Percentiles rank a stretch among this genome's conserved stretches.
Conservation (phyloP, 2,888 invertebrate genomes). For the Lordiphosa fenestrarum region DNA sequence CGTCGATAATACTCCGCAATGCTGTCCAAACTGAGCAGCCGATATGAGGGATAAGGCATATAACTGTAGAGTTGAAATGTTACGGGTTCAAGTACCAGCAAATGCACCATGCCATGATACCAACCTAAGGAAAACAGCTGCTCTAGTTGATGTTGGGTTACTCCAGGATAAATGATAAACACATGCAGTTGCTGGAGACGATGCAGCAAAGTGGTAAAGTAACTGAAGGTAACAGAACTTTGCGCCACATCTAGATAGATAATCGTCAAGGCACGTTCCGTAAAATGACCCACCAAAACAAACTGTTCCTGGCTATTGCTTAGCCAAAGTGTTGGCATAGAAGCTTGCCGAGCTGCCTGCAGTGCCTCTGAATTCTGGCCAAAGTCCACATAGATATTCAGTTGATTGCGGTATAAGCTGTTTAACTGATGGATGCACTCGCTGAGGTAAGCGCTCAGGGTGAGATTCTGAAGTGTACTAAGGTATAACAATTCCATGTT, state of each 20-base stretch:
- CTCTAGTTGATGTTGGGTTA: slow-evolving; percentile 11
- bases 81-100: slow-evolving; percentile 30
- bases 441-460: slow-evolving; percentile 26
- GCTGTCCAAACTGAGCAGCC: slow-evolving; percentile 22
- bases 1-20: slow-evolving; percentile 34
- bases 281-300: slow-evolving; percentile 45
- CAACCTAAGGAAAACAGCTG: slow-evolving; percentile 51
- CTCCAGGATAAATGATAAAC: slow-evolving; percentile 39
- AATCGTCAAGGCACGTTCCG: slow-evolving; percentile 44
- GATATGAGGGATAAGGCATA: slow-evolving; percentile 49
- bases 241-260: slow-evolving; percentile 36
- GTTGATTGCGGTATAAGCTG: slow-evolving; percentile 35
- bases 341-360: slow-evolving; percentile 3
- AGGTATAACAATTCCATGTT: slow-evolving; percentile 45
- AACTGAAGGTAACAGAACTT: slow-evolving; percentile 7
- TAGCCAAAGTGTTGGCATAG: slow-evolving; percentile 31
- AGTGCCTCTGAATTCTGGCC: slow-evolving; percentile 17
- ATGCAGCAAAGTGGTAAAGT: slow-evolving; percentile 54
- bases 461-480: slow-evolving; percentile 45
- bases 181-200: slow-evolving; percentile 48
- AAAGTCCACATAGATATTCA: slow-evolving; percentile 51
- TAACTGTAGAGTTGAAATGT: slow-evolving; percentile 40
- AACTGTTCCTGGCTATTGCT: slow-evolving; percentile 16
- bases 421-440: slow-evolving; percentile 39
- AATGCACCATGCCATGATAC: slow-evolving; percentile 53